Percentiles rank a stretch among this genome's conserved stretches.
phyloP scores from a whole-genome alignment of 1,140 invertebrate genomes.

The Ceratina japonica region DNA sequence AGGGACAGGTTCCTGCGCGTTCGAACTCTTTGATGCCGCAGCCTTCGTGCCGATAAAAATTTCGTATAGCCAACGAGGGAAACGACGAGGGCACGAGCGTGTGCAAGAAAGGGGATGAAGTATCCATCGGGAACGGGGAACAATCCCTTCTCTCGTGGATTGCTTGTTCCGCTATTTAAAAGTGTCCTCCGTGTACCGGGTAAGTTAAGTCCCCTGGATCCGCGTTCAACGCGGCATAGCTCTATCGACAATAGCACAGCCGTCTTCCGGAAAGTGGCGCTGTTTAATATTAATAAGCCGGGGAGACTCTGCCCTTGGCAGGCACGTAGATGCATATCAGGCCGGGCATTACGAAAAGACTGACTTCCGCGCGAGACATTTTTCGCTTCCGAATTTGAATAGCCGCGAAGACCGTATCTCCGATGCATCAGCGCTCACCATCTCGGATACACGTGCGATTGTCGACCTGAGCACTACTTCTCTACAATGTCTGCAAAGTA shows the following conservation, averaged over 20 bases:
- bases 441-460: background rate
- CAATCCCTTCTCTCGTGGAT: constrained; percentile 65
- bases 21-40: constrained; percentile 40
- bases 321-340: constrained; percentile 78
- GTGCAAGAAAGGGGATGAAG: constrained; percentile 57
- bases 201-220: constrained; percentile 57
- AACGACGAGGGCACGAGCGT: background rate
- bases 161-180: constrained; percentile 73
- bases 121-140: constrained; percentile 61
- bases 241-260: constrained; percentile 61
- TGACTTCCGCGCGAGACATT: constrained; percentile 63
- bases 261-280: constrained; percentile 61
- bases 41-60: constrained; percentile 35
- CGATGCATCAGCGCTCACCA: constrained; percentile 59
- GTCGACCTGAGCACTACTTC: background rate
- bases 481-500: background rate
- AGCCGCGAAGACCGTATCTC: constrained; percentile 43
- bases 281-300: constrained; percentile 78
- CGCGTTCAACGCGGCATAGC: constrained; percentile 27
- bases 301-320: constrained; percentile 70
- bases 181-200: constrained; percentile 55
- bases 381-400: constrained; percentile 69
- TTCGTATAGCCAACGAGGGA: constrained; percentile 13
- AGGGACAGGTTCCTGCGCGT: background rate
- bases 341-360: constrained; percentile 74